Evolutionary conservation across 1,140 invertebrate genomes (phyloP).

Genomic region (Heterodera schachtii): DNA sequence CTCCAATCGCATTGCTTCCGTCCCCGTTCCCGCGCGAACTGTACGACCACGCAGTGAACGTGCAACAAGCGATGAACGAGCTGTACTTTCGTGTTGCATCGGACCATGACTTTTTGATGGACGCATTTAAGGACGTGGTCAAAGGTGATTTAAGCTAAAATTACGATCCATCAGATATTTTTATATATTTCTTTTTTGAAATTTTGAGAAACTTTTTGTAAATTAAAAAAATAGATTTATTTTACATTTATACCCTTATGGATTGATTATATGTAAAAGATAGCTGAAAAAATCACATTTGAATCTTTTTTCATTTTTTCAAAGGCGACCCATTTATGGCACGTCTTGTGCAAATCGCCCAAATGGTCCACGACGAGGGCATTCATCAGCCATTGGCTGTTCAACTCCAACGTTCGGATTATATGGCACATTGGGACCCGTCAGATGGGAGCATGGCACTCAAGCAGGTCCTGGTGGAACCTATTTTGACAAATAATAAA

Average conservation of each 20-base stretch:
- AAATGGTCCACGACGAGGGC: conserved; percentile 48
- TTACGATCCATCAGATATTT: neutral
- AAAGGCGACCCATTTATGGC: conserved; percentile 13
- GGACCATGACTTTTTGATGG: conserved; percentile 59
- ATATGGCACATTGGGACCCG: conserved; percentile 47
- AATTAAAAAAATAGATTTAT: too few species aligned
- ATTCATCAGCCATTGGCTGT: conserved; percentile 48
- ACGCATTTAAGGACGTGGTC: conserved; percentile 57
- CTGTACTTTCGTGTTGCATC: conserved; percentile 41
- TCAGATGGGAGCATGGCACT: conserved; percentile 25
- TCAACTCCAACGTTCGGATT: conserved; percentile 59
- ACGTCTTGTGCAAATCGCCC: conserved; percentile 51
- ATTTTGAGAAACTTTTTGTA: too few species aligned
- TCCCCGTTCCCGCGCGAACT: conserved; percentile 58
- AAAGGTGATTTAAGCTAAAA: conserved; percentile 32
- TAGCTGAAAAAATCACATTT: too few species aligned
- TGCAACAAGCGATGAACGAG: conserved; percentile 53
- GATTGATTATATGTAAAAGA: too few species aligned
- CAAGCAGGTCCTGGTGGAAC: conserved; percentile 50
- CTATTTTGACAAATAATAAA: neutral
- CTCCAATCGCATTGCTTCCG: conserved; percentile 57
- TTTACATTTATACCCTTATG: too few species aligned
- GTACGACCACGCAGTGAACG: conserved; percentile 53
- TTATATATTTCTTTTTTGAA: neutral
- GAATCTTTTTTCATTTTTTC: too few species aligned